A percentile compares a stretch with the other conserved stretches of the same genome.
phyloP scores from a whole-genome alignment of 2,113 vertebrate genomes.

The Regulus satrapa region DNA sequence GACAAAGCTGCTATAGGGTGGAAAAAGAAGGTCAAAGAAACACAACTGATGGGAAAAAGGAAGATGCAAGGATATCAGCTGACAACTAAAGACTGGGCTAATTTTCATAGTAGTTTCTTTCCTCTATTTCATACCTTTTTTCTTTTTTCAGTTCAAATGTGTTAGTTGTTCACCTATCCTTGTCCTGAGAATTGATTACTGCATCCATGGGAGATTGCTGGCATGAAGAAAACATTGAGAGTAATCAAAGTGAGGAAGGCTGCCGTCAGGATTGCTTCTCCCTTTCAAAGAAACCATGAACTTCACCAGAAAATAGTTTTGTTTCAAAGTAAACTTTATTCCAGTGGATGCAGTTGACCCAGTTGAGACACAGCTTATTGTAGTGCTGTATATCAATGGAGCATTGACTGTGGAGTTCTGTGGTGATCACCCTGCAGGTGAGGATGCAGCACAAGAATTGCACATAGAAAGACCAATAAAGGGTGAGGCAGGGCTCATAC shows the following conservation, averaged over 20 bases:
- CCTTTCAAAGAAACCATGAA: background rate
- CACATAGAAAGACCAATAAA: background rate
- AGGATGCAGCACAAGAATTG: background rate
- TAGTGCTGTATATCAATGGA: background rate
- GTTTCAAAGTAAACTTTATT: background rate
- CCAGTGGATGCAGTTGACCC: background rate
- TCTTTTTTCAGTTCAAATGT: background rate
- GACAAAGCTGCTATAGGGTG: background rate
- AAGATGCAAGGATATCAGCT: background rate
- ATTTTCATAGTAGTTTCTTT: background rate
- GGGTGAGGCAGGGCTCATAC: background rate
- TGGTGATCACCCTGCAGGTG: background rate
- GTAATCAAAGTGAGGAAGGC: background rate
- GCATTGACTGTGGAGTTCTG: background rate
- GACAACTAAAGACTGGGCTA: background rate
- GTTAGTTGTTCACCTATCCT: background rate
- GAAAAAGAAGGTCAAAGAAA: background rate
- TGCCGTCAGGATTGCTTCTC: background rate
- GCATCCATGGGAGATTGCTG: slow-evolving; percentile 4
- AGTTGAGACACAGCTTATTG: background rate
- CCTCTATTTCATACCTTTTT: background rate
- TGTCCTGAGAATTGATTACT: slow-evolving; percentile 18
- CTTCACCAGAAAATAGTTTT: background rate
- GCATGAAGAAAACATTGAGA: background rate
- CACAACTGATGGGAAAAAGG: background rate